Evolutionary conservation across 1,140 invertebrate species (phyloP), one percentile per base, ranked within the genome.

Genomic region (Elysia chlorotica): DNA sequence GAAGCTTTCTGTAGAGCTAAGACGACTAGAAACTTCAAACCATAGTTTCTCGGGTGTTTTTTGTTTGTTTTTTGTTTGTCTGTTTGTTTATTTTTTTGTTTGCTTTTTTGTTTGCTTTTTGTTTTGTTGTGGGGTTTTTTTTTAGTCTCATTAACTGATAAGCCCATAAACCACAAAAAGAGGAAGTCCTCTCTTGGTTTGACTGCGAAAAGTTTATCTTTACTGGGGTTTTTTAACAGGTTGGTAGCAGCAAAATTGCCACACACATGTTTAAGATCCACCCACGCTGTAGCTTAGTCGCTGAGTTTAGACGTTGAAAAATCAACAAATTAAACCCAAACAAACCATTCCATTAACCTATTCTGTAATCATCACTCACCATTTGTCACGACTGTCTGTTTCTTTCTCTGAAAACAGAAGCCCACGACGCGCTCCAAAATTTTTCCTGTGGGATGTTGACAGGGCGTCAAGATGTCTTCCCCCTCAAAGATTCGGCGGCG

Each of bases 361-460:
- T 48, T 48, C n/a, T 33, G 5, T 33, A 10, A 5, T 3, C 21
- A n/a, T 2, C n/a, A n/a, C n/a, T n/a, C n/a, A n/a, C n/a, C n/a
- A n/a, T n/a, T n/a, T n/a, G n/a, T n/a, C n/a, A n/a, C n/a, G n/a
- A n/a, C n/a, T n/a, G n/a, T 6, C 30, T 69, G 2, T 37, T 5
- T 59, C 35, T 21, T 67, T 54, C 17, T 82, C 41, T n/a, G n/a
- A n/a, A n/a, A n/a, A n/a, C 80, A 87, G 87, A 88, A 77, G 85
- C 87, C 35, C 85, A 88, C 75, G 85, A 87, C 71, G 85, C 86
- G 14, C 75, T 88, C 2, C 85, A 87, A 69, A 84, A 80, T 57
- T 87, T 88, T 71, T 87, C 85, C n/a, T 86, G 85, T 74, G 86
- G 85, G 71, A 83, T 88, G 84, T 69, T 88, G 68, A 80, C 81